Evolutionary conservation across 2,113 vertebrate species (phyloP), one percentile per base, ranked within the genome.

Genomic region (Hyperoodon ampullatus): DNA sequence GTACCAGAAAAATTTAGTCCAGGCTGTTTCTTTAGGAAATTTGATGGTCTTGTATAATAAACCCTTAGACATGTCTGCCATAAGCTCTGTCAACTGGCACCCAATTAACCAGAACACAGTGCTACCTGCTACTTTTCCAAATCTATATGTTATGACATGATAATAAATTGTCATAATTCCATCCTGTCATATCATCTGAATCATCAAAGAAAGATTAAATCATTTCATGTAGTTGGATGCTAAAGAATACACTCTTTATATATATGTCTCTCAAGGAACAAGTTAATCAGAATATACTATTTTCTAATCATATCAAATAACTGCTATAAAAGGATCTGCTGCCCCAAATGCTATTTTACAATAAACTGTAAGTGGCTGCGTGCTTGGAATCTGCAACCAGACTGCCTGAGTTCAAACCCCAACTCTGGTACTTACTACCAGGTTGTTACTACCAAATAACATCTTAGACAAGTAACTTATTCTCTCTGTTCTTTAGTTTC

Each of bases 1-100:
- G 74, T 92, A 70, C 58, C 96, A 93, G 94, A 95, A 68, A 96
- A 96, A 94, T 47, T 35, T 58, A 98, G 87, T 1, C 74, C 65
- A 95, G 96, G 39, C 8, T 30, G 50, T 8, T 5, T 81, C 58
- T 66, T 50, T 18, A 21, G 28, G 66, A 93, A 95, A 86, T 42
- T 58, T 19, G 13, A 44, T 94, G 72, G 39, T 63, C 24, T 55
- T 96, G 92, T 50, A 72, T 85, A 78, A 95, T 72, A 95, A 95
- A 50, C 47, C 14, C 4, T 93, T 87, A 92, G 33, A 63, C 72
- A 83, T n/a, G 23, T 58, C 18, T 87, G 33, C 63, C 58, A 50
- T 44, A 72, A 93, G 71, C 66, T 78, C 55, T 92, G 55, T 72
- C 81, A 33, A 47, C 61, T 93, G 74, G 44, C 15, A 89, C 83